Base-by-base conservation (phyloP, 2,888 invertebrate species). In the Tachina lurida region DNA sequence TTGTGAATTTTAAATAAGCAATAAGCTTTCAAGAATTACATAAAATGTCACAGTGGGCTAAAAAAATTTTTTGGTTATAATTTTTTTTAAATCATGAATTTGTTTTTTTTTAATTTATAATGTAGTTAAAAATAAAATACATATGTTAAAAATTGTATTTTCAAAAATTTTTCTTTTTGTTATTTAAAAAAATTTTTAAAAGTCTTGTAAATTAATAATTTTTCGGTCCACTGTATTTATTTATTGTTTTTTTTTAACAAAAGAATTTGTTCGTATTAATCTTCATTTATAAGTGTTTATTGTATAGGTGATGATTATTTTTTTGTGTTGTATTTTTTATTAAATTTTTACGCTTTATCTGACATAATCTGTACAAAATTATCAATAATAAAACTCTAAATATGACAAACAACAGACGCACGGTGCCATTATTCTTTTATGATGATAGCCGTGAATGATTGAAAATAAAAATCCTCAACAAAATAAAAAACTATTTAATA, bases 361-460 rank as follows among this genome's bases (percentile, higher is more conserved):
- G 62, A 54, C 68, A 60, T 41, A 68, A 77, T 70, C 62, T 43
- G 54, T 43, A 52, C 62, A 62, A 54, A 70, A 62, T 58, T 60
- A 62, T 78, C 54, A 62, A 45, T 60, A 77, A 60, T 54, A 56
- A 63, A 70, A 62, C 52, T 47, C 45, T 17, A 54, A 62, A 78
- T 68, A 13, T 70, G 60, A 68, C 78, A 77, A 60, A 22, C 47
- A 60, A 41, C 68, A 68, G 12, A 12, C 43, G 22, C 39, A 52
- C 43, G 60, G 39, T 67, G 67, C 17, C 56, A 76, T 67, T 67
- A 76, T 76, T 68, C n/a, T 52, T 78, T 62, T 41, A 68, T 49
- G 60, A 68, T 60, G 52, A 60, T 49, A 62, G 3, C 70, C 54
- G n/a, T 49, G 67, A 41, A 58, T 58, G 19, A 19, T 62, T 41